Conservation (phyloP, 1,140 invertebrate genomes). For the Brachionus koreanus region DNA sequence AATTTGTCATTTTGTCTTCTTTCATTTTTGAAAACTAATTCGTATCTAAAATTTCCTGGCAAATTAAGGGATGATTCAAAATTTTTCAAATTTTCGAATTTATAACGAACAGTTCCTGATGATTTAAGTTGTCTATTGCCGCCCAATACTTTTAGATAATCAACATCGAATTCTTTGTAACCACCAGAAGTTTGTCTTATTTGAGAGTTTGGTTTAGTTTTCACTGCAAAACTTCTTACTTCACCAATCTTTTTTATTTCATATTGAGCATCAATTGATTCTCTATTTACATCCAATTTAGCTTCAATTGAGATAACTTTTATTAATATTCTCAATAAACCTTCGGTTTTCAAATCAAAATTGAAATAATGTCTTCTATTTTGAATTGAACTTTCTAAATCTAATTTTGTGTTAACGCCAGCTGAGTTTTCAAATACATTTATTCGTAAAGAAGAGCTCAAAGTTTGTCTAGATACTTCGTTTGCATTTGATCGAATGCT, state of each 20-base stretch:
- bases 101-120: neutral
- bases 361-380: neutral
- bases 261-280: neutral
- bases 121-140: neutral
- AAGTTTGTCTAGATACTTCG: conserved; percentile 21
- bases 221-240: neutral
- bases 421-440: conserved; percentile 27
- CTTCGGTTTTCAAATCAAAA: conserved; percentile 18
- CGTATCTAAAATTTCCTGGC: neutral
- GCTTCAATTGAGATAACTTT: neutral
- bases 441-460: neutral
- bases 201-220: neutral
- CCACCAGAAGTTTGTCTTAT: neutral
- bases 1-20: neutral
- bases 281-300: neutral
- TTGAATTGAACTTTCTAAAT: neutral
- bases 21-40: neutral
- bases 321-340: neutral
- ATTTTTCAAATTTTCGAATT: conserved; percentile 17
- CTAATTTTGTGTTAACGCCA: neutral
- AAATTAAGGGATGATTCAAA: conserved; percentile 3
- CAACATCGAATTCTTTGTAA: conserved; percentile 34
- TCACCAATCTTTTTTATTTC: conserved; percentile 42
- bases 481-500: neutral
- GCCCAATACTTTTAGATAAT: conserved; percentile 3